phyloP scores from a whole-genome alignment of 2,888 invertebrate species.

The Actias luna region DNA sequence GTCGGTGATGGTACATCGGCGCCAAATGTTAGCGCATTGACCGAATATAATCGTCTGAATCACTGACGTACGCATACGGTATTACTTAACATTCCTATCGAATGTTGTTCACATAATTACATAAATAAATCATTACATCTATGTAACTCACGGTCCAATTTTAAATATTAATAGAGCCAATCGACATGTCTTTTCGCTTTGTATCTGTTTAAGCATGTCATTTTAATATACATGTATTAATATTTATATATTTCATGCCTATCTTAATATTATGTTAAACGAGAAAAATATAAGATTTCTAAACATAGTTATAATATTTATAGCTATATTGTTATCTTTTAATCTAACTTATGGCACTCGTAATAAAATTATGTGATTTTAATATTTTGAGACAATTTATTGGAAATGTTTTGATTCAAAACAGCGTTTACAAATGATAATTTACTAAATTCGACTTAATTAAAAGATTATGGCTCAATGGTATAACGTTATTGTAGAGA shows the following conservation, averaged over 20 bases:
- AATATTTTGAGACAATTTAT: not conserved
- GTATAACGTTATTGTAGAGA: no score
- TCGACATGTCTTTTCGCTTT: constrained; percentile 23
- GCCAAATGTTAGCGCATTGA: constrained; percentile 70
- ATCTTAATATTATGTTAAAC: not conserved
- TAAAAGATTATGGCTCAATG: no score
- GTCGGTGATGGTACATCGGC: constrained; percentile 35
- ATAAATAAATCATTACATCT: constrained; percentile 65
- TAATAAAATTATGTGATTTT: no score
- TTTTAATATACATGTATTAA: not conserved
- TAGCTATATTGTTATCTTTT: not conserved
- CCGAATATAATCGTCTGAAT: constrained; percentile 70
- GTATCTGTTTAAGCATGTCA: not conserved
- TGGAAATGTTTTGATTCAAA: no score
- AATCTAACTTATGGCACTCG: not conserved
- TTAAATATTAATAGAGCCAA: constrained; percentile 29
- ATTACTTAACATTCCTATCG: constrained; percentile 76
- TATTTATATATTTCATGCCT: not conserved
- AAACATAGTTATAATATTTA: not conserved
- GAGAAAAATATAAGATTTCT: not conserved
- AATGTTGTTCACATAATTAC: constrained; percentile 71
- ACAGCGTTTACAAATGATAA: no score
- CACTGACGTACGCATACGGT: constrained; percentile 57
- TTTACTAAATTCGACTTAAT: no score
- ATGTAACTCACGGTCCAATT: constrained; percentile 37